Conservation (phyloP, 2,888 invertebrate genomes). For the Patella ulyssiponensis region DNA sequence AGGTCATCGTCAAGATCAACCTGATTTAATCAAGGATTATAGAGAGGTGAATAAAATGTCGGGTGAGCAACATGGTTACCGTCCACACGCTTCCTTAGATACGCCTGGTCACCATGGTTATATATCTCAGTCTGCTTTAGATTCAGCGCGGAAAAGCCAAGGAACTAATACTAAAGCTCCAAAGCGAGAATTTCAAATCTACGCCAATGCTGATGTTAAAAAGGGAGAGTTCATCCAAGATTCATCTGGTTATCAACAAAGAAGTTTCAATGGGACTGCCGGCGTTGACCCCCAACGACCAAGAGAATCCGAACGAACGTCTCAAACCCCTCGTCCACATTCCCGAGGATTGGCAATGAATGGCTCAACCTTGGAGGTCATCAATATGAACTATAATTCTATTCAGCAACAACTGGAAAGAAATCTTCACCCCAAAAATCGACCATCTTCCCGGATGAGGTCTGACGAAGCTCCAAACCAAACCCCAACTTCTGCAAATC, state of each 20-base stretch:
- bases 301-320: not conserved
- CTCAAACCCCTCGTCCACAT: not conserved
- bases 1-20: not conserved
- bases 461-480: not conserved
- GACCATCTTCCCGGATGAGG: not conserved
- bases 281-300: not conserved
- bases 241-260: not conserved
- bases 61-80: not conserved
- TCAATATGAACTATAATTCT: not conserved
- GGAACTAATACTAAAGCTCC: not conserved
- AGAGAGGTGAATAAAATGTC: not conserved
- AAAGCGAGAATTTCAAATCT: not conserved
- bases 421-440: not conserved
- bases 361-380: not conserved
- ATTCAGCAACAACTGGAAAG: conserved; percentile 1
- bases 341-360: not conserved
- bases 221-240: not conserved
- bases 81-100: not conserved
- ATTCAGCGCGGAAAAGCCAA: not conserved
- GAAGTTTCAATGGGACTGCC: not conserved
- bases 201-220: not conserved
- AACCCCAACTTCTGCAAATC: not conserved
- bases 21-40: not conserved
- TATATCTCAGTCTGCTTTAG: not conserved
- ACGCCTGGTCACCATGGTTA: too few species aligned